These are phyloP conservation scores for Shargacucullia verbasci DNA, from an alignment of 2,888 invertebrate genomes.

Conservation along the genomic window DNA sequence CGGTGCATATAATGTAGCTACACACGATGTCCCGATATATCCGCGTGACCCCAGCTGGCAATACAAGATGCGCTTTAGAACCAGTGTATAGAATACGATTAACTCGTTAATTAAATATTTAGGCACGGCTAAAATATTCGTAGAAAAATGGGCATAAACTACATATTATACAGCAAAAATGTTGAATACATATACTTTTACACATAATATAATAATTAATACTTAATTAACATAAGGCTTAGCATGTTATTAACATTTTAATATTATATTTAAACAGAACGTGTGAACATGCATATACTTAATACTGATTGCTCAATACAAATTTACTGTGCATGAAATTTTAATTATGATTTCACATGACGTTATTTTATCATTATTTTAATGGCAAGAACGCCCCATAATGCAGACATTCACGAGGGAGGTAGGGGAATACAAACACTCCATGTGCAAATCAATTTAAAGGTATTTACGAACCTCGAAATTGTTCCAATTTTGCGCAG, in stretches of 20 bases:
- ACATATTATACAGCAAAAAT: conserved; percentile 46
- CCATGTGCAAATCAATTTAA: conserved; percentile 87
- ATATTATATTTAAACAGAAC: conserved; percentile 50
- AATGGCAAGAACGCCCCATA: conserved; percentile 68
- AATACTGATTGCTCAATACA: conserved; percentile 68
- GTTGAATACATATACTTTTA: conserved; percentile 44
- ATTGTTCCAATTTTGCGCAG: conserved; percentile 94
- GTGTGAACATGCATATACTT: conserved; percentile 80
- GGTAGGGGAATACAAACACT: conserved; percentile 85
- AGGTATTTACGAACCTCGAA: conserved; percentile 91
- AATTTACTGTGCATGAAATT: conserved; percentile 78
- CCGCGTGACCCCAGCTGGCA: conserved; percentile 42
- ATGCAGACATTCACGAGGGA: conserved; percentile 83
- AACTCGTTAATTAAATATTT: conserved; percentile 42
- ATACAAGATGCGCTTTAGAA: conserved; percentile 31
- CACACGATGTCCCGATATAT: conserved; percentile 24
- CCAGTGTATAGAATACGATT: conserved; percentile 41
- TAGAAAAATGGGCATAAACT: conserved; percentile 40
- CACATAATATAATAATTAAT: conserved; percentile 39
- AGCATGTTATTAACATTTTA: conserved; percentile 43
- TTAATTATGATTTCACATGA: conserved; percentile 68
- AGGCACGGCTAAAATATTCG: conserved; percentile 34
- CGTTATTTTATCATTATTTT: conserved; percentile 65
- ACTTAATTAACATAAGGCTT: conserved; percentile 44
- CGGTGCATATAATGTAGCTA: conserved; percentile 22